These are phyloP conservation scores for Todus mexicanus DNA, from an alignment of 2,797 vertebrate genomes.

Conservation along the genomic window DNA sequence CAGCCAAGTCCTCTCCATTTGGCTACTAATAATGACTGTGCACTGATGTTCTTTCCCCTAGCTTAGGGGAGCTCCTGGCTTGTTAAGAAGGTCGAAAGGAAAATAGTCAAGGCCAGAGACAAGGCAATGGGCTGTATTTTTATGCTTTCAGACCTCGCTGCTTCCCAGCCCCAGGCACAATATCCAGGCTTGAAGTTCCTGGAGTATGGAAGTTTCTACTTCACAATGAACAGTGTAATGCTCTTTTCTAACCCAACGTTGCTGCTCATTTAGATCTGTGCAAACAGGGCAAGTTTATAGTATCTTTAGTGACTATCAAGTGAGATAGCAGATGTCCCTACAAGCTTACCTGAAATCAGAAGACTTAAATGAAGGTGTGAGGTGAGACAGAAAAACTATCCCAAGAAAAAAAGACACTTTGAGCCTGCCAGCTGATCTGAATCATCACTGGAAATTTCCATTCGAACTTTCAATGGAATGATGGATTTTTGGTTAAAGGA, in stretches of 20 bases:
- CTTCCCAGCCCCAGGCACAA: background rate
- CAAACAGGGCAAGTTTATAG: background rate
- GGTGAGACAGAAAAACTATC: background rate
- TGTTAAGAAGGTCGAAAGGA: background rate
- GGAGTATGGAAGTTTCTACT: background rate
- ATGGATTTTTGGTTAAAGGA: background rate
- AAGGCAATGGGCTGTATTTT: background rate
- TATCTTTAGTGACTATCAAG: background rate
- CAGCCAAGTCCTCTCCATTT: background rate
- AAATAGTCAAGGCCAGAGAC: background rate
- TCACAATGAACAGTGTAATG: background rate
- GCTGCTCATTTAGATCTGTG: background rate
- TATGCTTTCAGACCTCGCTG: background rate
- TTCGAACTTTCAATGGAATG: background rate
- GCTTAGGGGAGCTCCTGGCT: background rate
- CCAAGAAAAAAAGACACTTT: background rate
- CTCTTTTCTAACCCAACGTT: background rate
- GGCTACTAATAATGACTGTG: background rate
- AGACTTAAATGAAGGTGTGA: background rate
- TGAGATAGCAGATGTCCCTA: background rate
- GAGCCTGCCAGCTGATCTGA: background rate
- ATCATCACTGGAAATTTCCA: background rate
- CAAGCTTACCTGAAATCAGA: background rate
- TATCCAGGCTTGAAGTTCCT: background rate
- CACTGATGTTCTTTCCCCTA: background rate